Base-by-base conservation (phyloP, 2,797 vertebrate genomes). In the Podargus strigoides region DNA sequence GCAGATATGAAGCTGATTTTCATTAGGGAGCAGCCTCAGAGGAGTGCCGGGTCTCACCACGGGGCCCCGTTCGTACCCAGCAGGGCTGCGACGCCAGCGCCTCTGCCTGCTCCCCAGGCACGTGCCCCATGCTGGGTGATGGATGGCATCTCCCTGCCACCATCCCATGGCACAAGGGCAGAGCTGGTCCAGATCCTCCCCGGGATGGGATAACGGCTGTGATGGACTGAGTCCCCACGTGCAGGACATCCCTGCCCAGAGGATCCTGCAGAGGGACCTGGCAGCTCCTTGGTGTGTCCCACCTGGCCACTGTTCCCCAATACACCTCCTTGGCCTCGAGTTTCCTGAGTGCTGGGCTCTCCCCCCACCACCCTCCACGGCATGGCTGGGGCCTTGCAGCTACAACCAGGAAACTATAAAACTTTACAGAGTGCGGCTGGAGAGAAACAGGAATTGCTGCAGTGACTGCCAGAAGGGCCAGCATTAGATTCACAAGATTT, bases 391-490 rank as follows among this genome's bases (percentile, higher is more conserved):
- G 95, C 95, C 96, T 94, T 92, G 95, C 93, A 97, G 95, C 89
- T 93, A 89, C 90, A 96, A 97, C 93, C 97, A 97, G 96, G 96
- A 97, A 97, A 96, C 96, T 84, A 95, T 97, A 97, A 97, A 97
- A 97, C 93, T 97, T 97, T 97, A 97, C 96, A 96, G 95, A 97
- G 96, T 97, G 96, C 69, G 96, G 95, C 96, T 97, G 96, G 95
- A 97, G 95, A 97, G 96, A 97, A 97, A 95, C 95, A 97, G 96
- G 95, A 94, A 96, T 96, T 90, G 85, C 90, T 95, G 87, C 85
- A 55, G 95, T 87, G 89, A 91, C 93, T 97, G 97, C 96, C 96
- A 96, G 96, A 96, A 96, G 85, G 90, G 94, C 94, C 93, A 87
- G 91, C 50, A 7, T 96, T 91, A 87, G 63, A 95, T 94, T 97